Base-by-base conservation (phyloP, 2,113 vertebrate species). In the Colius striatus region DNA sequence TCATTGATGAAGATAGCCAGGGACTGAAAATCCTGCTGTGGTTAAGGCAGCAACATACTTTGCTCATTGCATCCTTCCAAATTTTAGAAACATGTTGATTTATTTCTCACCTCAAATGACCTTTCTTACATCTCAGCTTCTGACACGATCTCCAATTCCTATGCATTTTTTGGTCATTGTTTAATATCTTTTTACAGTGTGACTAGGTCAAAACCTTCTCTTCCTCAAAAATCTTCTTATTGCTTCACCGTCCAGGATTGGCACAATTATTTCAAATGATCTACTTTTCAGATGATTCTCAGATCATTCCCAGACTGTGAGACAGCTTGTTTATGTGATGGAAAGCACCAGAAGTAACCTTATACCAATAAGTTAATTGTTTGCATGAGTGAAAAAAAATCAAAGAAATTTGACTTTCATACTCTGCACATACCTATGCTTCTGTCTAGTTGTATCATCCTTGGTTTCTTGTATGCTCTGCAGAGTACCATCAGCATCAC, bases 281-380 rank as follows among this genome's bases (percentile, higher is more conserved):
- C 93, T 96, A 63, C 90, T 95, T 95, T 94, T 95, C 93, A 97
- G 73, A 97, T 95, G 90, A 94, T 96, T 97, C 86, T 86, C 79
- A 94, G 86, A 97, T 95, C 93, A 97, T 97, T 96, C 96, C 95
- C 85, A 97, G 96, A 97, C 96, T 96, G 93, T 97, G 96, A 97
- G 94, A 78, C 90, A 97, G 68, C 88, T 79, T 93, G 96, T 96
- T 93, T 96, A 90, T 89, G 79, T 84, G 94, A 75, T 86, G 90
- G 93, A 94, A 96, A 96, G 88, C 67, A 96, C 61, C 73, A 94
- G 90, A 93, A 85, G 94, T 83, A 95, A 91, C 73, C 30, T 94
- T 88, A 86, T 23, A 81, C 88, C 4, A 5, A 95, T 86, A 93
- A 5, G 29, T 87, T 95, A 94, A 86, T 92, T 95, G 88, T 81